These are phyloP conservation scores for Danaus plexippus DNA, from an alignment of 1,140 invertebrate species.

Conservation along the genomic window DNA sequence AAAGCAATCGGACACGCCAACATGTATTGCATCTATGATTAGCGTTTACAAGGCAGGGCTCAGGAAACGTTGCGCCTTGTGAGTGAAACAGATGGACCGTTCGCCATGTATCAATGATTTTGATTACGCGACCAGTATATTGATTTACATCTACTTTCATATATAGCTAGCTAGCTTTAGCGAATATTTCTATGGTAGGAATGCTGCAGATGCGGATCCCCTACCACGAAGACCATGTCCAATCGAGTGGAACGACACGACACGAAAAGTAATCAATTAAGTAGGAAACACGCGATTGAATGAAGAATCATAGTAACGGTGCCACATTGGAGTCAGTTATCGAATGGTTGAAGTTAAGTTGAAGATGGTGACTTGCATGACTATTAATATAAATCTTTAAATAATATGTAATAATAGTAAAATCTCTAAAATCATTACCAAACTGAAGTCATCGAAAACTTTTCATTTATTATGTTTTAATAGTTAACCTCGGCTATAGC, in stretches of 20 bases:
- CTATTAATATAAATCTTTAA: no score
- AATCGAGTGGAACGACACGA: constrained; percentile 52
- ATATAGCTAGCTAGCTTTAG: constrained; percentile 4
- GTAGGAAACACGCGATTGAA: constrained; percentile 37
- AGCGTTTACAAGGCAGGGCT: constrained; percentile 32
- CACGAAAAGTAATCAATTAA: constrained; percentile 47
- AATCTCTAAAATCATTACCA: no score
- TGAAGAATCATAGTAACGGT: constrained; percentile 25
- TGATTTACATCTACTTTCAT: constrained; percentile 27
- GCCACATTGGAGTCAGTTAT: not conserved
- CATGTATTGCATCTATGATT: constrained; percentile 34
- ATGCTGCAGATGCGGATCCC: constrained; percentile 24
- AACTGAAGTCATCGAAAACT: no score
- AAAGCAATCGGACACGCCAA: constrained; percentile 41
- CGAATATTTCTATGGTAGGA: constrained; percentile 1
- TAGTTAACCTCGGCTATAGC: no score
- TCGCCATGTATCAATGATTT: constrained; percentile 28
- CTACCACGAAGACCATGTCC: constrained; percentile 26
- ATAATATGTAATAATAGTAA: no score
- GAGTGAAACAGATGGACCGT: constrained; percentile 35
- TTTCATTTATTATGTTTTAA: no score
- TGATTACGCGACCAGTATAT: constrained; percentile 32
- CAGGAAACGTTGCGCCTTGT: constrained; percentile 34
- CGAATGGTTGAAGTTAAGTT: no score
- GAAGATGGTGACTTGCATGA: no score